Evolutionary conservation across 1,140 invertebrate genomes (phyloP), one percentile per base, ranked within the genome.

Genomic region (Atta texana): DNA sequence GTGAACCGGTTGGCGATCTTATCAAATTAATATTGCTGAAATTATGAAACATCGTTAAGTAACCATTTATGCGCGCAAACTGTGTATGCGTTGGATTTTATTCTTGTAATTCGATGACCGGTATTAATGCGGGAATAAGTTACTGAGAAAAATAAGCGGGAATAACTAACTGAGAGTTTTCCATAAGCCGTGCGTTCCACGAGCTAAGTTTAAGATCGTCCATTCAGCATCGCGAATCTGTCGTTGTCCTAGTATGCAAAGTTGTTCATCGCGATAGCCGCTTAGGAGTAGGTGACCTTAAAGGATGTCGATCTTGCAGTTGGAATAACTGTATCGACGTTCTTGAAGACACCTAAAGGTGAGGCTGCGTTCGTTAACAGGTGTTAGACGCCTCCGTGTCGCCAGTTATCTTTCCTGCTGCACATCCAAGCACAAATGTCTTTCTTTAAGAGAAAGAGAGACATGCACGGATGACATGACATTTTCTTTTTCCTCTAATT

Each of bases 251-350:
- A 21, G 68, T 74, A 82, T 61, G 80, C 80, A 51, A 24, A 75
- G 69, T 49, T 14, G 64, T 24, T 24, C 55, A 63, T 51, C 80
- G 55, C 34, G 69, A 75, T 84, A 72, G 14, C 14, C 71, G 59
- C 53, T 61, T 66, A 78, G 39, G 69, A 89, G 87, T 89, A 80
- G 87, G 87, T 86, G 88, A 89, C 82, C 87, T 86, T 44, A 53
- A 89, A 89, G 87, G 75, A 89, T 89, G 88, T 89, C 81, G 66
- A 88, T 88, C 66, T 74, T 86, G 49, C 21, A 86, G 16, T 59
- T 28, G 72, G 53, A 49, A 66, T 90, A 90, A 89, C 89, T 84
- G 88, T 90, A 90, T 68, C 77, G 53, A 57, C 18, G 39, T 78
- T 66, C 86, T 80, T 31, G 51, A 64, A 64, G 55, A 18, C 57